phyloP scores from a whole-genome alignment of 2,113 vertebrate genomes.

The Carlito syrichta region DNA sequence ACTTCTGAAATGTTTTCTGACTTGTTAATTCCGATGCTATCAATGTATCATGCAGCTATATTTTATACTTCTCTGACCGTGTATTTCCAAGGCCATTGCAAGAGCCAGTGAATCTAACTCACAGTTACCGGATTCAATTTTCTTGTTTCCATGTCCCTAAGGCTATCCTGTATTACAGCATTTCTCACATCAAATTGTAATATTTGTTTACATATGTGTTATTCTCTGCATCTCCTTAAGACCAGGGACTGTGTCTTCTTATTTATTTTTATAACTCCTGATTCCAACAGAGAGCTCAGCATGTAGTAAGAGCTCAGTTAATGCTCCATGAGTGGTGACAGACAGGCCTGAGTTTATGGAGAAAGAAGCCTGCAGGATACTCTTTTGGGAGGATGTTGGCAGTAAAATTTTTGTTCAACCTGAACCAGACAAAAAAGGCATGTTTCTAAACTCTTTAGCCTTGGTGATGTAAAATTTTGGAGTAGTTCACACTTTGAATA shows the following conservation, averaged over 20 bases:
- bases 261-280: neutral
- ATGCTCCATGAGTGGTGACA: neutral
- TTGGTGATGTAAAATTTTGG: neutral
- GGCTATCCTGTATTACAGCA: neutral
- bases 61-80: neutral
- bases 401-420: neutral
- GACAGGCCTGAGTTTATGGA: neutral
- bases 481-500: neutral
- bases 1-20: constrained; percentile 15
- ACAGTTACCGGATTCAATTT: neutral
- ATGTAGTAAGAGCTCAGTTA: neutral
- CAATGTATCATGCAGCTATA: neutral
- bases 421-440: neutral
- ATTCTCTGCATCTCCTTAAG: neutral
- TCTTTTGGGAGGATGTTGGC: neutral
- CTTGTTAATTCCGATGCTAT: neutral
- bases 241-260: neutral
- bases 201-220: neutral
- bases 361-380: neutral
- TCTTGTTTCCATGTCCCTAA: neutral
- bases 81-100: neutral
- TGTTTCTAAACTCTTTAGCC: neutral
- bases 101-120: neutral
- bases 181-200: neutral
- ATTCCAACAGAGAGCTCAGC: neutral